Evolutionary conservation across 2,797 vertebrate species (phyloP).

Genomic region (Pangasius sanitwongsei): DNA sequence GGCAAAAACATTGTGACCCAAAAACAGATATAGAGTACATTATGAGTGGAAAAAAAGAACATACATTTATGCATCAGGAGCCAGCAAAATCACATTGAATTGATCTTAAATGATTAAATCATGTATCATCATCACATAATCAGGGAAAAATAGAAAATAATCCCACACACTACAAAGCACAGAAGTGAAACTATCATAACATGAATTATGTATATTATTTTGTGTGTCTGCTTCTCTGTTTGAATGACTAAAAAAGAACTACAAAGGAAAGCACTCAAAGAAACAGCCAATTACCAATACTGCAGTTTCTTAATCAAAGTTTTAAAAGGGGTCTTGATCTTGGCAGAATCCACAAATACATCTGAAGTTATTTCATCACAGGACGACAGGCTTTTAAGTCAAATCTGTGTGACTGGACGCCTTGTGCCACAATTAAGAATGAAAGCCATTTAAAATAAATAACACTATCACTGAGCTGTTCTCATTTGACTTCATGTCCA

Average conservation of each 20-base stretch:
- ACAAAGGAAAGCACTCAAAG: conserved; percentile 9
- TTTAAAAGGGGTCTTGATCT: conserved; percentile 26
- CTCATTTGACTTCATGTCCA: conserved; percentile 62
- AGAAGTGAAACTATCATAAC: background rate
- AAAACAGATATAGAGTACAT: too few species aligned
- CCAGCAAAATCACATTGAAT: too few species aligned
- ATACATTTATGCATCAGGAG: too few species aligned
- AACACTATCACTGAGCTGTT: conserved; percentile 54
- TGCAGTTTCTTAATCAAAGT: background rate
- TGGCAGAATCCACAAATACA: conserved; percentile 1
- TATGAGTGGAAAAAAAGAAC: too few species aligned
- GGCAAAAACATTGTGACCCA: too few species aligned
- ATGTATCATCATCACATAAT: too few species aligned
- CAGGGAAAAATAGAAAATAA: too few species aligned
- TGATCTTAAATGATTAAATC: too few species aligned
- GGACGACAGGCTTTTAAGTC: conserved; percentile 28
- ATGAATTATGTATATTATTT: conserved; percentile 7
- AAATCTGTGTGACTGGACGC: conserved; percentile 9
- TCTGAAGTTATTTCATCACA: conserved; percentile 17
- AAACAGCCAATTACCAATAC: conserved; percentile 10
- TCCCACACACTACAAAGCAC: background rate
- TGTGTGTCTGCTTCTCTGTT: background rate
- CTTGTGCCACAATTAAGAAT: conserved; percentile 41
- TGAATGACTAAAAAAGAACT: background rate
- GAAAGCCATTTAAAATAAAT: conserved; percentile 52